A percentile compares a stretch with the other conserved stretches of the same genome.
Evolutionary conservation across 92 coral and sea anemone genomes (phyloP).

Genomic region (Diadumene lineata): DNA sequence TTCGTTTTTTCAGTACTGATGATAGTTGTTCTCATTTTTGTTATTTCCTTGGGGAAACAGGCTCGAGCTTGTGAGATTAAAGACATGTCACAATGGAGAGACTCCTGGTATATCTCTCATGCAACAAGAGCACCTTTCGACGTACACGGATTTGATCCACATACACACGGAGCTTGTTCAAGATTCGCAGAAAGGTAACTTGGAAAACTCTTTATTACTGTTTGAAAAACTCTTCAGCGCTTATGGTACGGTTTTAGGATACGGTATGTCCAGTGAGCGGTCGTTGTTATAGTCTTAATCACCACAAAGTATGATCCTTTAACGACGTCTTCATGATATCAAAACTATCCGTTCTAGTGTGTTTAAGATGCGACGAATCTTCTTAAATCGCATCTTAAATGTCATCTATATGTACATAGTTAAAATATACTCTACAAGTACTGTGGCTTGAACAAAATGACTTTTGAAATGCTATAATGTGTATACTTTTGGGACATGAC

Average conservation of each 20-base stretch:
- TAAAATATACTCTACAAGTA: slow-evolving; percentile 27
- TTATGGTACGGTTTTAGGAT: background rate
- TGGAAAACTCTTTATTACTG: background rate
- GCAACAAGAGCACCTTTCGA: slow-evolving; percentile 84
- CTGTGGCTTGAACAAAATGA: background rate
- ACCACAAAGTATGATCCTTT: slow-evolving; percentile 10
- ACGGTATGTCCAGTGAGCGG: background rate
- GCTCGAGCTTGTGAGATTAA: slow-evolving; percentile 93
- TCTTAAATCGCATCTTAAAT: slow-evolving; percentile 6
- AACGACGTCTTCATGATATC: slow-evolving; percentile 5
- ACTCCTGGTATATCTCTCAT: slow-evolving; percentile 82
- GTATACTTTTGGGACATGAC: slow-evolving; percentile 20
- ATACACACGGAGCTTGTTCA: slow-evolving; percentile 83
- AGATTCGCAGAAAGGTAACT: slow-evolving; percentile 91
- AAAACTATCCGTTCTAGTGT: slow-evolving; percentile 5
- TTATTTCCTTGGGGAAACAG: slow-evolving; percentile 31
- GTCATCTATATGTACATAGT: slow-evolving; percentile 39
- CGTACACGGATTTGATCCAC: slow-evolving; percentile 83
- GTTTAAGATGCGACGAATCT: slow-evolving; percentile 14
- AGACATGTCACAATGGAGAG: slow-evolving; percentile 73
- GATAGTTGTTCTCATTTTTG: too few relatives aligned
- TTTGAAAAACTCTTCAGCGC: slow-evolving; percentile 7
- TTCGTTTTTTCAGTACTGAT: too few relatives aligned
- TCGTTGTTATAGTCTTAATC: slow-evolving; percentile 15
- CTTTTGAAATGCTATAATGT: slow-evolving; percentile 15